Conservation (phyloP, 2,797 vertebrate species). For the Gambelia wislizenii region DNA sequence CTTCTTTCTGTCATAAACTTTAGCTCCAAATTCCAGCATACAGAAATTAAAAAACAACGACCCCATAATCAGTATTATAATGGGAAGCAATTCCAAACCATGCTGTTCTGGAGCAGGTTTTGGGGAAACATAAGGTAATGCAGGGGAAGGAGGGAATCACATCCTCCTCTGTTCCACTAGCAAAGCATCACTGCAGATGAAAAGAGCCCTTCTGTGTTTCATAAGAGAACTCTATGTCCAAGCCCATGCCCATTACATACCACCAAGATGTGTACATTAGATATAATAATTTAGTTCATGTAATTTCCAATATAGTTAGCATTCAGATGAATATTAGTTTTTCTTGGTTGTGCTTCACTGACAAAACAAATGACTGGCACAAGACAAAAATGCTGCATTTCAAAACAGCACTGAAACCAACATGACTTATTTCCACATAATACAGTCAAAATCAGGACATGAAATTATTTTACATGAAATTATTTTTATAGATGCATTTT, state of each 20-base stretch:
- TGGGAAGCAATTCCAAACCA: neutral
- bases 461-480: neutral
- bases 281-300: neutral
- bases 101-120: neutral
- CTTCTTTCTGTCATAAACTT: neutral
- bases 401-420: neutral
- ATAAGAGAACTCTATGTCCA: neutral
- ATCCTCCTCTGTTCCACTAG: neutral
- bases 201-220: neutral
- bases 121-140: neutral
- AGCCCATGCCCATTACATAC: neutral
- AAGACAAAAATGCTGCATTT: neutral
- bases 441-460: neutral
- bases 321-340: neutral
- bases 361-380: neutral
- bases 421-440: neutral
- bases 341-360: neutral
- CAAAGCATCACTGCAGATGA: neutral
- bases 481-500: neutral
- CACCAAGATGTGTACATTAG: neutral
- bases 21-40: neutral
- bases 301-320: neutral
- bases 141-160: neutral
- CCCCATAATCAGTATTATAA: neutral
- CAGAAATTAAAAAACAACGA: neutral